Conservation (phyloP, 2,797 vertebrate species). For the Crossoptilon crossoptilon region DNA sequence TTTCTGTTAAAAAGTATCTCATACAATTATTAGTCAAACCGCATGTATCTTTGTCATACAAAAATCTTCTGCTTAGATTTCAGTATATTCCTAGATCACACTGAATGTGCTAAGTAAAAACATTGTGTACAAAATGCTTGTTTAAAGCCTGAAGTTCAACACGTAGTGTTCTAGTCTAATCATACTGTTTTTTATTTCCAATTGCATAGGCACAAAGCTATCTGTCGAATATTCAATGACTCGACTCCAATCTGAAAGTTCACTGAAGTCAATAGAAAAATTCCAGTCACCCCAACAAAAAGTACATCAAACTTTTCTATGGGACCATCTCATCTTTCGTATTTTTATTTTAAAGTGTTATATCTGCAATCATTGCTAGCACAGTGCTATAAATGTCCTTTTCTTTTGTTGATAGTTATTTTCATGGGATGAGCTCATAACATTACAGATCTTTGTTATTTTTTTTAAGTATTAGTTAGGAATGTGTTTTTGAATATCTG, state of each 20-base stretch:
- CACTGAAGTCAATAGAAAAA: neutral
- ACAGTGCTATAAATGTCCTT: neutral
- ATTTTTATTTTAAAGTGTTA: neutral
- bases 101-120: neutral
- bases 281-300: neutral
- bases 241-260: neutral
- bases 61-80: neutral
- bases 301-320: neutral
- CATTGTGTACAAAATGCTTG: neutral
- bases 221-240: neutral
- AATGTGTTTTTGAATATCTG: neutral
- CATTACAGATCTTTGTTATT: neutral
- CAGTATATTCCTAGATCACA: neutral
- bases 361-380: neutral
- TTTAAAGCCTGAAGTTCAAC: neutral
- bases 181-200: neutral
- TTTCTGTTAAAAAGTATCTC: neutral
- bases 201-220: neutral
- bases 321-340: neutral
- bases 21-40: neutral
- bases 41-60: neutral
- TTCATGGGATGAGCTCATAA: neutral
- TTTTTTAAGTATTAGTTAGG: neutral
- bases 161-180: neutral
- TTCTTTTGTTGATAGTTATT: neutral